These are phyloP conservation scores for Dicerorhinus sumatrensis DNA, from an alignment of 2,113 vertebrate species.

Conservation along the genomic window DNA sequence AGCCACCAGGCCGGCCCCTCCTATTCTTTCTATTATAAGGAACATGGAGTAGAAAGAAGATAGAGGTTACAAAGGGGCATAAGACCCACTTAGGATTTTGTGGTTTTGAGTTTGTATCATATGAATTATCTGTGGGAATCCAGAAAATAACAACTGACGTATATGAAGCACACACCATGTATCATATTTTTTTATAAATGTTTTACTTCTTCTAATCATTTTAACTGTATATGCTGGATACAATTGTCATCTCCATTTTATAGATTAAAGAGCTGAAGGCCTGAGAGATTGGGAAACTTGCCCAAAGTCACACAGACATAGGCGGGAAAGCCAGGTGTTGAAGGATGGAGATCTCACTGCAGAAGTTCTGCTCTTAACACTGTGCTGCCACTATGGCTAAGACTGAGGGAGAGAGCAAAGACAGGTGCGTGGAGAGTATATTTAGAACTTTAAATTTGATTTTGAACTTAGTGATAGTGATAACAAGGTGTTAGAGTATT, in stretches of 20 bases:
- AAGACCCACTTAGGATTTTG: not conserved
- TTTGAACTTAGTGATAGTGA: not conserved
- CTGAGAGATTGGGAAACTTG: not conserved
- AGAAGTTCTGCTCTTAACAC: not conserved
- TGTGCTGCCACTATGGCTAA: not conserved
- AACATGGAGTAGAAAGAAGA: not conserved
- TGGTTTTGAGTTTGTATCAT: not conserved
- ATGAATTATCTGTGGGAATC: not conserved
- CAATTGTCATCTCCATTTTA: not conserved
- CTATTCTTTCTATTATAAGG: not conserved
- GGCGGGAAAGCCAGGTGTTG: not conserved
- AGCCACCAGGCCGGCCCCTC: too few species aligned
- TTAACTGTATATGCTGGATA: not conserved
- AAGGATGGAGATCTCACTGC: not conserved
- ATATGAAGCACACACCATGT: not conserved
- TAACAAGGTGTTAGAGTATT: not conserved
- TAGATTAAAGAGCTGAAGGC: not conserved
- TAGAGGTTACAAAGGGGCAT: not conserved
- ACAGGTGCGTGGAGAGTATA: not conserved
- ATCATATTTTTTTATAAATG: not conserved
- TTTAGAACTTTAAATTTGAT: not conserved
- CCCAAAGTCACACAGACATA: not conserved
- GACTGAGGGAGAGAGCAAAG: not conserved
- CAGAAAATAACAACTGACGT: not conserved
- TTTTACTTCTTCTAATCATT: not conserved